phyloP scores from a whole-genome alignment of 2,113 vertebrate genomes.

The Myotis yumanensis region DNA sequence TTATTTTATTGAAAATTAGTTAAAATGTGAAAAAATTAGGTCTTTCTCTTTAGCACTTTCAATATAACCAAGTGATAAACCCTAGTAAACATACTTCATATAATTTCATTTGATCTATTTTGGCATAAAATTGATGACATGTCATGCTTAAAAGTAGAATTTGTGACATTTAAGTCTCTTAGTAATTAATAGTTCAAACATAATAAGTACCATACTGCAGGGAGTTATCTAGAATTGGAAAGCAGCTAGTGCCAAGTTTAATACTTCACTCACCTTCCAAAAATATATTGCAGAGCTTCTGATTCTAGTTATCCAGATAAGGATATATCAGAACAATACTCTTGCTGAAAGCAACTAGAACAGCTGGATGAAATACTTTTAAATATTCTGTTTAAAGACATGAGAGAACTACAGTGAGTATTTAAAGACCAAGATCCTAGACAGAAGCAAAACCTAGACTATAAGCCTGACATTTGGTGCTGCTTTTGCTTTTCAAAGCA shows the following conservation, averaged over 20 bases:
- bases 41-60: neutral
- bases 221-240: constrained; percentile 2
- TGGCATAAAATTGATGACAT: neutral
- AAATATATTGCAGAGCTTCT: constrained; percentile 23
- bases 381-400: neutral
- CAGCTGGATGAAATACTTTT: neutral
- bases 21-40: constrained; percentile 23
- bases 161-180: neutral
- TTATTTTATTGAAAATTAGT: neutral
- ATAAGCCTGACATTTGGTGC: neutral
- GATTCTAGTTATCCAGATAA: neutral
- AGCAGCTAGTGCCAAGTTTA: neutral
- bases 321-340: neutral
- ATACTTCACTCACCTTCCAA: constrained; percentile 17
- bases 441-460: constrained; percentile 21
- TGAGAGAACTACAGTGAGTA: neutral
- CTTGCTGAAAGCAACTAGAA: neutral
- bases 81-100: neutral
- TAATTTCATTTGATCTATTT: constrained; percentile 21
- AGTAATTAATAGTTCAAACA: constrained; percentile 22
- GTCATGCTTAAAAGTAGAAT: constrained; percentile 17
- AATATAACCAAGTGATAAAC: neutral
- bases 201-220: neutral
- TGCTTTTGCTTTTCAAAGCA: constrained; percentile 25
- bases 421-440: neutral